Evolutionary conservation across 2,888 invertebrate genomes (phyloP).

Genomic region (Trileptium ribeirensis): DNA sequence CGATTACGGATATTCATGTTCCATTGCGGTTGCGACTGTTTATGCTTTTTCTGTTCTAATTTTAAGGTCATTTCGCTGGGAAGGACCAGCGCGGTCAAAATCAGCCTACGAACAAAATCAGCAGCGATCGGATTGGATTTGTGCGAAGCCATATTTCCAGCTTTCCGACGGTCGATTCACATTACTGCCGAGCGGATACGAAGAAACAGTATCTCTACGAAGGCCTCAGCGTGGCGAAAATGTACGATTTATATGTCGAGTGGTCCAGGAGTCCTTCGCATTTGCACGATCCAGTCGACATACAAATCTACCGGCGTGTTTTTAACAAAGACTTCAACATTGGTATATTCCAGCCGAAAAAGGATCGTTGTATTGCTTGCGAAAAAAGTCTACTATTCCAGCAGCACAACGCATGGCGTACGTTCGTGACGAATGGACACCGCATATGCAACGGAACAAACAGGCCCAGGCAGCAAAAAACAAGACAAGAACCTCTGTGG

Average conservation of each 20-base stretch:
- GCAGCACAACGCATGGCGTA: too few species aligned
- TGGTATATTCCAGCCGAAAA: conserved; percentile 11
- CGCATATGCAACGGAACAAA: too few species aligned
- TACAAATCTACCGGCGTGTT: not conserved
- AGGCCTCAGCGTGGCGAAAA: not conserved
- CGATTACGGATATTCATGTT: too few species aligned
- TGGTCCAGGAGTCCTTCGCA: not conserved
- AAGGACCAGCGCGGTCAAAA: not conserved
- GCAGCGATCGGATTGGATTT: too few species aligned
- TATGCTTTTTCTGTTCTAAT: too few species aligned
- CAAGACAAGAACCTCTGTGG: not conserved
- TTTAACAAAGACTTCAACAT: conserved; percentile 11
- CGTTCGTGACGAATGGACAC: too few species aligned
- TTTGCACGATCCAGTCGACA: not conserved
- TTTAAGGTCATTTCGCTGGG: not conserved
- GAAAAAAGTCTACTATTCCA: too few species aligned
- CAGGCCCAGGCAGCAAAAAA: too few species aligned
- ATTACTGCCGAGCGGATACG: not conserved
- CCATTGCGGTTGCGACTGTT: too few species aligned
- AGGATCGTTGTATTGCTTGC: conserved; percentile 10
- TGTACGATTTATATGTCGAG: not conserved
- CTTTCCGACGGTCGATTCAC: conserved; percentile 1
- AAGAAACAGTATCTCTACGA: not conserved
- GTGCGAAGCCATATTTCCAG: not conserved
- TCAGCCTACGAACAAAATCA: too few species aligned